These are phyloP conservation scores for Drymodes brunneopygia DNA, from an alignment of 2,113 vertebrate species.

Conservation along the genomic window DNA sequence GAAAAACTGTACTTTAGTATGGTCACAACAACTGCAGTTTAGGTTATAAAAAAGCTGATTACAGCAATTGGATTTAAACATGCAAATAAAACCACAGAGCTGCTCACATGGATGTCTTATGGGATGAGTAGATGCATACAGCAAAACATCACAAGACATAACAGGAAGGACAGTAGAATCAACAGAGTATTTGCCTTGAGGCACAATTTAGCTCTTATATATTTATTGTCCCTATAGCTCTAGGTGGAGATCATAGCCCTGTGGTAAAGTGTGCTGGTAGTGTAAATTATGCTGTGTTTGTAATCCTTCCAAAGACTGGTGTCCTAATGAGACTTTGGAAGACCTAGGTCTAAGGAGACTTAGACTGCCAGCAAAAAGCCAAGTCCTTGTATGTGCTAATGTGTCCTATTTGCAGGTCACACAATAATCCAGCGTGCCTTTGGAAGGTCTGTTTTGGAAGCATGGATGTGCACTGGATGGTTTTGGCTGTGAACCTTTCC, in stretches of 20 bases:
- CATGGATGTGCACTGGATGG: background rate
- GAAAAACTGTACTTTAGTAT: conserved; percentile 9
- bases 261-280: background rate
- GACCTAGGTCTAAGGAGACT: background rate
- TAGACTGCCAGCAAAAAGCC: background rate
- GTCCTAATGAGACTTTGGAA: background rate
- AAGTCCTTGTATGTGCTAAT: background rate
- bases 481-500: background rate
- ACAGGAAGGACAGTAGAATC: background rate
- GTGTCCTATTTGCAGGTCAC: background rate
- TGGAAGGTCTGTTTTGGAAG: background rate
- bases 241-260: background rate
- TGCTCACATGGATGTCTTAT: conserved; percentile 33
- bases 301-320: background rate
- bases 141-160: background rate
- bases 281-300: background rate
- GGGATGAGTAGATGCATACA: background rate
- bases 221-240: background rate
- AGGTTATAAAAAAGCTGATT: conserved; percentile 42
- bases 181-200: background rate
- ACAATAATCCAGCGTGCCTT: background rate
- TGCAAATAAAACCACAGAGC: conserved; percentile 27
- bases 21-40: conserved; percentile 2
- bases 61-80: conserved; percentile 3
- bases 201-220: background rate